Percentiles rank a stretch among this genome's conserved stretches.
Evolutionary conservation across 2,888 invertebrate genomes (phyloP).

Genomic region (Dorcus parallelipipedus): DNA sequence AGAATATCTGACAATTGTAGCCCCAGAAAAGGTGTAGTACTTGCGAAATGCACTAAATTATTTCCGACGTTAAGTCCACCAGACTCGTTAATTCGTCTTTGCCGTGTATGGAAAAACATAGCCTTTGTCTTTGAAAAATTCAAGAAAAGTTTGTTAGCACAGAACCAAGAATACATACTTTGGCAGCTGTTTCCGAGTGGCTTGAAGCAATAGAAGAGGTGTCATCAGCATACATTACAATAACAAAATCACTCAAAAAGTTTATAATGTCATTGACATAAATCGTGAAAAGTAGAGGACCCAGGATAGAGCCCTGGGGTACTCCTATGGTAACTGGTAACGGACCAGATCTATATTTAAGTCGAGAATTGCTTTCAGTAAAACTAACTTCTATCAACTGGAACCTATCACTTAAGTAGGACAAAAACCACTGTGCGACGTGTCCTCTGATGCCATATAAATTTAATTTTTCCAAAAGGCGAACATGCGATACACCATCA

Average conservation of each 20-base stretch:
- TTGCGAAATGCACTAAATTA: no score
- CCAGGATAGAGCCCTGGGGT: not conserved
- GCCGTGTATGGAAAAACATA: no score
- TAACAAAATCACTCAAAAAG: not conserved
- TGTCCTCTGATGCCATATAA: not conserved
- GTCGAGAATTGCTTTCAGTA: not conserved
- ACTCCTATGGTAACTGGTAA: not conserved
- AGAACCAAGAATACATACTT: no score
- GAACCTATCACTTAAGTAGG: not conserved
- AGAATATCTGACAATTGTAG: no score
- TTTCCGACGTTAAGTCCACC: no score
- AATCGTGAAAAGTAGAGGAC: not conserved
- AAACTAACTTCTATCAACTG: not conserved
- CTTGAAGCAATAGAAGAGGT: slow-evolving; percentile 2
- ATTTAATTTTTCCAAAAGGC: not conserved
- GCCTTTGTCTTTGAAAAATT: no score
- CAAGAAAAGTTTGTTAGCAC: no score
- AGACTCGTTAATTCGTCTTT: no score
- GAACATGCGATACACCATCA: slow-evolving; percentile 2
- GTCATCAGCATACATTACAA: not conserved
- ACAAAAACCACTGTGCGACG: not conserved
- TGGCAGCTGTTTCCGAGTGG: no score
- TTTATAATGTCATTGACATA: not conserved
- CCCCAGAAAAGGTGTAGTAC: no score
- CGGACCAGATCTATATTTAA: not conserved